A percentile compares a stretch with the other conserved stretches of the same genome.
Conservation (phyloP, 37 sponge, comb jelly and placozoan species). For the Theonella swinhoei region DNA sequence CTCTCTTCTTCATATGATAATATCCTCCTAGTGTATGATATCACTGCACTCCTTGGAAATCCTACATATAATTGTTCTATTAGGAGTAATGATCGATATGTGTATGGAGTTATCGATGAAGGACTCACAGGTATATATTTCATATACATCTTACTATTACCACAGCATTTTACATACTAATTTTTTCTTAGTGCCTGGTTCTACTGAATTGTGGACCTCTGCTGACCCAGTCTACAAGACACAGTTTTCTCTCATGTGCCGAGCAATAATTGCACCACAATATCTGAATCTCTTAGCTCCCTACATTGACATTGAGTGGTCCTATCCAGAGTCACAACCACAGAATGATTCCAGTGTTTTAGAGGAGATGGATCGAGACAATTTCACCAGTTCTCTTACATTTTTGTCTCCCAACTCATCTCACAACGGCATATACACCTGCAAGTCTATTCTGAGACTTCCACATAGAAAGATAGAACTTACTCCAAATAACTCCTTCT, state of each 20-base stretch:
- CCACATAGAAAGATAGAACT: not conserved
- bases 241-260: not conserved
- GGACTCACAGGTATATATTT: not conserved
- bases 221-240: not conserved
- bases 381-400: too few species aligned
- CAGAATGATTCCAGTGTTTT: not conserved
- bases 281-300: not conserved
- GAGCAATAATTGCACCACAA: not conserved
- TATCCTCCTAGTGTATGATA: not conserved
- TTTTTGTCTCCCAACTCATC: not conserved
- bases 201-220: not conserved
- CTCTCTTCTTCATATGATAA: not conserved
- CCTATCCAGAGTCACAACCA: not conserved
- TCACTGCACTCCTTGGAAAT: not conserved
- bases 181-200: not conserved
- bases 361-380: too few species aligned
- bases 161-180: not conserved
- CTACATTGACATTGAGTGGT: not conserved
- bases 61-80: not conserved
- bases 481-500: too few species aligned
- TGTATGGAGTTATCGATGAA: not conserved
- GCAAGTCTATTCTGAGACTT: not conserved
- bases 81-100: not conserved
- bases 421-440: not conserved
- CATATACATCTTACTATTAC: too few species aligned